Base-by-base conservation (phyloP, 1,140 invertebrate species). In the Drosophila sproati region DNA sequence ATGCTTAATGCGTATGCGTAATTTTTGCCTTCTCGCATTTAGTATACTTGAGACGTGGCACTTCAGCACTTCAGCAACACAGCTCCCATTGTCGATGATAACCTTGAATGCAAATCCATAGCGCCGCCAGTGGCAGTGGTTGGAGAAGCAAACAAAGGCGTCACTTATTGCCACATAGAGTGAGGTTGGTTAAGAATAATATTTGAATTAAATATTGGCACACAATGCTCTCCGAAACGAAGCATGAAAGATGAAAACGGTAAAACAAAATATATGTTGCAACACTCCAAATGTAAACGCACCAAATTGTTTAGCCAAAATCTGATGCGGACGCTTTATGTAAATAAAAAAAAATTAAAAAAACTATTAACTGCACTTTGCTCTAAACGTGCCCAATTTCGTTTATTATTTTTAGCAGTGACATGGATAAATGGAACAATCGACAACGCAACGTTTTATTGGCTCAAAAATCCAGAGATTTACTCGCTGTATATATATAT, bases 151-250 rank as follows among this genome's bases (percentile, higher is more conserved):
- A 80, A 85, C 81, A 77, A 75, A 77, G 69, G 55, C 71, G 60
- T 64, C 64, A 43, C 10, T 62, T 62, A 72, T 87, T 87, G 83
- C 83, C 73, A 88, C 83, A 87, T 55, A 28, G 45, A 66, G 73
- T 83, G 85, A 83, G 85, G 83, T 73, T 89, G 83, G 83, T 88
- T 88, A 88, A 88, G 83, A 83, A 88, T 79, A 88, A 88, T 88
- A 88, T 88, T 88, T 88, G 83, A 88, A 88, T 89, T 88, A 88
- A 89, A 88, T 88, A 88, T 83, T 89, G 75, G 83, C 83, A 88
- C 80, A 89, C 80, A 73, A 60, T 41, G 7, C 50, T 43, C 12
- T 12, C 12, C 57, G 20, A 56, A 31, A 71, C 31, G 61, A 70
- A 31, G 61, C 55, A 20, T 57, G 70, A 75, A 78, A 82, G 76